Evolutionary conservation across 2,888 invertebrate species (phyloP), one percentile per base, ranked within the genome.

Genomic region (Spodoptera exigua): DNA sequence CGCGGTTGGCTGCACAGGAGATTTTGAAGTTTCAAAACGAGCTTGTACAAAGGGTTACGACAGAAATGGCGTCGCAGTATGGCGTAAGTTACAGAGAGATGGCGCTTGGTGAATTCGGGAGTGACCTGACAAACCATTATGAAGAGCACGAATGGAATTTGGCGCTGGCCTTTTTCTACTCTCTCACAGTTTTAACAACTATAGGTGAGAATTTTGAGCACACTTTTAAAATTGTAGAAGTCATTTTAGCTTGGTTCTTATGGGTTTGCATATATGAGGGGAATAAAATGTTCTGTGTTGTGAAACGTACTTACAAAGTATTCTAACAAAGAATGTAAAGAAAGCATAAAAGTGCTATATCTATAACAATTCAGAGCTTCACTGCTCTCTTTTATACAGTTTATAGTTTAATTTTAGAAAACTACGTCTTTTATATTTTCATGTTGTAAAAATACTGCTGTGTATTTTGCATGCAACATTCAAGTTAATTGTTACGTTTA

Each of bases 141-240:
- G 93, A 94, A 73, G 96, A 96, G 78, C 96, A 96, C 87, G 97
- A 98, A 88, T 98, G 98, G 98, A 97, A 97, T 88, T 96, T 98
- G 88, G 97, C 98, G 55, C 96, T 97, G 82, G 98, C 99, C 54
- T 99, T 99, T 93, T 96, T 99, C 80, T 99, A 99, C 92, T 98
- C 98, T 17, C 95, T 99, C 76, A 99, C 99, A 36, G 98, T 99
- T 72, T 95, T 99, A 80, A 99, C 98, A 48, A 99, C 98, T 64
- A 97, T 98, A 87, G 98, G 98, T 98, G 89, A 96, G 96, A 94
- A 53, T 55, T 56, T 61, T 53, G 27, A 3, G 3, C 5, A 45
- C 35, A 36, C 5, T 55, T 60, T 69, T 49, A 36, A 65, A 56
- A 61, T 70, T 70, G n/a, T 70, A 57, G 12, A 52, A 57, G 44